Evolutionary conservation across 1,140 invertebrate genomes (phyloP).

Genomic region (Ceratitis capitata): DNA sequence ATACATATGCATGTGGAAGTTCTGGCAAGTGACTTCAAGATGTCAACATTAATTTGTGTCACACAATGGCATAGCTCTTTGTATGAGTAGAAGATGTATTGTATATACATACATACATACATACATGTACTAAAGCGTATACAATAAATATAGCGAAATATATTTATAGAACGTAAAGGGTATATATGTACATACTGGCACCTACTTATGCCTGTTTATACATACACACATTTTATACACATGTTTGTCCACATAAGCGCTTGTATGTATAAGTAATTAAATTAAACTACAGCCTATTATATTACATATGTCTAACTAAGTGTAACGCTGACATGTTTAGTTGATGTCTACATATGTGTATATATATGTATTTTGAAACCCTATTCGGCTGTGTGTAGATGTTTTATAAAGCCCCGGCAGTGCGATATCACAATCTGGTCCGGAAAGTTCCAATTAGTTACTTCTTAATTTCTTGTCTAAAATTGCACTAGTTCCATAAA

Average conservation of each 20-base stretch:
- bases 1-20: too few species aligned
- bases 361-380: too few species aligned
- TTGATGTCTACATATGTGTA: neutral
- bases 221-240: neutral
- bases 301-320: neutral
- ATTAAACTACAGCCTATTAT: slow-evolving; percentile 23
- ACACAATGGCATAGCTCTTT: neutral
- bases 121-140: too few species aligned
- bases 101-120: neutral
- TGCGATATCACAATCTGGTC: too few species aligned
- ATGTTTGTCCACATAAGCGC: neutral
- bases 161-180: too few species aligned
- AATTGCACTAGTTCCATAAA: too few species aligned
- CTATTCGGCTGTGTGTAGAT: too few species aligned
- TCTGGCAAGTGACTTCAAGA: neutral
- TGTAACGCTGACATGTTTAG: neutral
- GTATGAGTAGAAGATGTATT: neutral
- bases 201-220: neutral
- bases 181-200: neutral
- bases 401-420: too few species aligned
- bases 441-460: too few species aligned
- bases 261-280: neutral
- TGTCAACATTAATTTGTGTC: slow-evolving; percentile 24
- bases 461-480: too few species aligned
- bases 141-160: too few species aligned